These are phyloP conservation scores for Anableps anableps DNA, from an alignment of 2,797 vertebrate genomes.

Conservation along the genomic window DNA sequence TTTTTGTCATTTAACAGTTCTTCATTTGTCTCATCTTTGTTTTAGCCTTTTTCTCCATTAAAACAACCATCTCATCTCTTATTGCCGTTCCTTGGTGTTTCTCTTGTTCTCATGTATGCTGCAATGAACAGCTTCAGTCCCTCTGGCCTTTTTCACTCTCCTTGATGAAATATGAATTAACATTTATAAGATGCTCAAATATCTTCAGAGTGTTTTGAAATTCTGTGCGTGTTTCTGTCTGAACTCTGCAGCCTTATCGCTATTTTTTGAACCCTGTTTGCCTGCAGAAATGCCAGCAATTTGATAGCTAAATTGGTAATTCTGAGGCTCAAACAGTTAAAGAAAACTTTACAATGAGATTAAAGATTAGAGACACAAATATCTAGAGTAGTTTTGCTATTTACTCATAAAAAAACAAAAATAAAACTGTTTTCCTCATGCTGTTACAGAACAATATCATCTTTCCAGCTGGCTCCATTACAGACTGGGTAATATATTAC, in stretches of 20 bases:
- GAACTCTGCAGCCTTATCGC: slow-evolving; percentile 51
- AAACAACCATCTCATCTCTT: slow-evolving; percentile 32
- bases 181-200: slow-evolving; percentile 54
- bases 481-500: slow-evolving; percentile 10
- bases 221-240: slow-evolving; percentile 43
- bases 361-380: slow-evolving; percentile 44
- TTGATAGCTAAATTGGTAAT: slow-evolving; percentile 50
- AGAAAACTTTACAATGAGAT: slow-evolving; percentile 25
- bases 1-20: slow-evolving; percentile 50
- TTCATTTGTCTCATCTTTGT: slow-evolving; percentile 43
- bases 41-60: slow-evolving; percentile 28
- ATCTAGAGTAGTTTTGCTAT: slow-evolving; percentile 10
- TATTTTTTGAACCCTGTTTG: slow-evolving; percentile 38
- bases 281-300: slow-evolving; percentile 55
- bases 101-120: background rate
- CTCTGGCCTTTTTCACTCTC: slow-evolving; percentile 10
- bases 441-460: slow-evolving; percentile 13
- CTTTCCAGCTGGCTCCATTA: background rate
- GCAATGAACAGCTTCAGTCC: background rate
- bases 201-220: slow-evolving; percentile 54
- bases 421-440: slow-evolving; percentile 15
- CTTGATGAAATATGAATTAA: slow-evolving; percentile 47
- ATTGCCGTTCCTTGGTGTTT: background rate
- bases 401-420: slow-evolving; percentile 10
- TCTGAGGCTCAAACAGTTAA: slow-evolving; percentile 44